These are phyloP conservation scores for Eumeta japonica DNA, from an alignment of 1,140 invertebrate species.

Conservation along the genomic window DNA sequence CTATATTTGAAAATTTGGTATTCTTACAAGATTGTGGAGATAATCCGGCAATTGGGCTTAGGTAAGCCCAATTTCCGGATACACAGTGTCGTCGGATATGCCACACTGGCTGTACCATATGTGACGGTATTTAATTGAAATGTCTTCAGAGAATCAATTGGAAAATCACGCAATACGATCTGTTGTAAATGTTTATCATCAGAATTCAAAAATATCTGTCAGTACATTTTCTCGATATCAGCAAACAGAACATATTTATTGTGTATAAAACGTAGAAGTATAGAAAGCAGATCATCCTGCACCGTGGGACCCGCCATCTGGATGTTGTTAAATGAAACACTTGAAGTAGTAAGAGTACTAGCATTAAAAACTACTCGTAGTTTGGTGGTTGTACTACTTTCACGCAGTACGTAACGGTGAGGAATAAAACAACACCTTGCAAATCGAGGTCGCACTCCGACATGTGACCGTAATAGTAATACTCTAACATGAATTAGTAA, in stretches of 20 bases:
- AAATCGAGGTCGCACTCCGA: constrained; percentile 1
- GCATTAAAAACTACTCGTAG: constrained; percentile 7
- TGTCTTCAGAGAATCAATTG: constrained; percentile 9
- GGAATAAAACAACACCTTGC: constrained; percentile 11
- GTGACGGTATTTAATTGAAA: constrained; percentile 12
- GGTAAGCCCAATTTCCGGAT: constrained; percentile 11
- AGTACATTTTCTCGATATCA: constrained; percentile 44
- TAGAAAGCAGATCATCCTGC: constrained; percentile 27
- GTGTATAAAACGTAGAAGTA: constrained; percentile 31
- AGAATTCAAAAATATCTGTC: constrained; percentile 26
- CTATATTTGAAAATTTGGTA: constrained; percentile 11
- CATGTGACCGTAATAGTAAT: constrained; percentile 10
- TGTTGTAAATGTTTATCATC: constrained; percentile 25
- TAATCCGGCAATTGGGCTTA: no score
- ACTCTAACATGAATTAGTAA: constrained; percentile 15
- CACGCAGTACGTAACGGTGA: constrained; percentile 12
- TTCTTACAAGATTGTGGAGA: no score
- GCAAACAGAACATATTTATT: constrained; percentile 24
- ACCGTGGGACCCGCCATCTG: constrained; percentile 27
- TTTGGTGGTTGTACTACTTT: constrained; percentile 8
- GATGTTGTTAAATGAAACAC: constrained; percentile 25
- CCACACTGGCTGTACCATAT: constrained; percentile 13
- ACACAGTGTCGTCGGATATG: constrained; percentile 12
- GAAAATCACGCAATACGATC: constrained; percentile 30
- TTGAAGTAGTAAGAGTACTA: constrained; percentile 11